These are phyloP conservation scores for Drosophila eohydei DNA, from an alignment of 2,888 invertebrate species.

Conservation along the genomic window DNA sequence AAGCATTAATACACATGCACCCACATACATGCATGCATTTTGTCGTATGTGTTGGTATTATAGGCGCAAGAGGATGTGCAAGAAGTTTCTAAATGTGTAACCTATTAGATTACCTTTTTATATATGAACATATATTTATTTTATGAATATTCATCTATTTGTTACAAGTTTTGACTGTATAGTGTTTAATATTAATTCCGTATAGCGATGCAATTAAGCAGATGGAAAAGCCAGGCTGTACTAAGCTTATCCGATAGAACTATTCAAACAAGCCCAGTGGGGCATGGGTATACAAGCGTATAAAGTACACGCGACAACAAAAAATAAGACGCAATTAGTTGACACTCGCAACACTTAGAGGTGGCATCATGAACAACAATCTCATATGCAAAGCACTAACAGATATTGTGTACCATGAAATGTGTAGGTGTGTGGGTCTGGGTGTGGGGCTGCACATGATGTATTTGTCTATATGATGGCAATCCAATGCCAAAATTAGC, in stretches of 20 bases:
- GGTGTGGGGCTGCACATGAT: slow-evolving; percentile 28
- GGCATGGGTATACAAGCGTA: slow-evolving; percentile 17
- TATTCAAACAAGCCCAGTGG: slow-evolving; percentile 35
- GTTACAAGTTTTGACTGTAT: neutral
- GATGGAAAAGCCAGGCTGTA: slow-evolving; percentile 35
- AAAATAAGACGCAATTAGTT: slow-evolving; percentile 74
- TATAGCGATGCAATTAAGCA: slow-evolving; percentile 19
- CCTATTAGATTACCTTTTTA: slow-evolving; percentile 15
- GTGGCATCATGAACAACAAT: slow-evolving; percentile 44
- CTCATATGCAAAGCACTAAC: slow-evolving; percentile 38
- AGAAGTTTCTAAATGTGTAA: slow-evolving; percentile 28
- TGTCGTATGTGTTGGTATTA: slow-evolving; percentile 5
- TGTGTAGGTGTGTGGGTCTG: slow-evolving; percentile 12
- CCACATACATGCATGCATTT: slow-evolving; percentile 14
- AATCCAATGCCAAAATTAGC: slow-evolving; percentile 25
- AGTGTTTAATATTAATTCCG: neutral
- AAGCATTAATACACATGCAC: slow-evolving; percentile 21
- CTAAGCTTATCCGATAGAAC: slow-evolving; percentile 41
- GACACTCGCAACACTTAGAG: slow-evolving; percentile 31
- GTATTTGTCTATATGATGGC: slow-evolving; percentile 2
- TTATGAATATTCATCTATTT: neutral
- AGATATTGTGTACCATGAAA: slow-evolving; percentile 21
- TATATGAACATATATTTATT: neutral
- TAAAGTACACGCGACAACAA: slow-evolving; percentile 40
- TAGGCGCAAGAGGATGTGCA: slow-evolving; percentile 16